Conservation (phyloP, 1,140 invertebrate species). For the Diploscapter pachys region DNA sequence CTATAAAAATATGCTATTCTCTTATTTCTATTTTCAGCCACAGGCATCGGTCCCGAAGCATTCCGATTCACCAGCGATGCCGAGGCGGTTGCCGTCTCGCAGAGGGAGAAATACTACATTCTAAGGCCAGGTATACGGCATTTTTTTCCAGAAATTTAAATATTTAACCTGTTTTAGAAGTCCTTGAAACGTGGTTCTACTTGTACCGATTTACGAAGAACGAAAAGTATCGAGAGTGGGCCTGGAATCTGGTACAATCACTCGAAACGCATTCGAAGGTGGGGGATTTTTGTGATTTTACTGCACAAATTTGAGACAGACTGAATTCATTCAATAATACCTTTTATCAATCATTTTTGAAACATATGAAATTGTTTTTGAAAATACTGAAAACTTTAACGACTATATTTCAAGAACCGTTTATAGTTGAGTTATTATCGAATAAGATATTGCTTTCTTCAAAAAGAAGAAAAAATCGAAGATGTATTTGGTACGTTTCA, state of each 20-base stretch:
- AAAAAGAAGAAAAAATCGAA: too few species aligned
- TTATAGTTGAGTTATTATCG: too few species aligned
- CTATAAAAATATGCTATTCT: too few species aligned
- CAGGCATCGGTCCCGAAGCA: conserved; percentile 41
- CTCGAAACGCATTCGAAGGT: conserved; percentile 74
- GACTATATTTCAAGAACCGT: too few species aligned
- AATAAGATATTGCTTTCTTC: too few species aligned
- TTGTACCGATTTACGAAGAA: conserved; percentile 93
- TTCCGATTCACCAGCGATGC: conserved; percentile 38
- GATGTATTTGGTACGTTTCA: too few species aligned
- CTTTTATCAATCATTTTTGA: not conserved
- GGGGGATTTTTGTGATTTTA: not conserved
- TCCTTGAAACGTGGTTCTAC: conserved; percentile 92
- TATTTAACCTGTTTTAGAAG: conserved; percentile 57
- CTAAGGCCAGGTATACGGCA: conserved; percentile 76
- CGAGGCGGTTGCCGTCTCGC: conserved; percentile 35
- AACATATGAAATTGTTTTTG: too few species aligned
- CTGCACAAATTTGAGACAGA: not conserved
- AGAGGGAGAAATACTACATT: conserved; percentile 71
- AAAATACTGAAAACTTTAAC: too few species aligned
- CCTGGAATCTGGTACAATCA: conserved; percentile 89
- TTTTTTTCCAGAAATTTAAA: not conserved
- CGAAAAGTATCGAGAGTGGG: conserved; percentile 92
- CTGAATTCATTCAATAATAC: not conserved
- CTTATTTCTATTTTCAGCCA: conserved; percentile 35